A percentile compares a stretch with the other conserved stretches of the same genome.
phyloP scores from a whole-genome alignment of 2,113 vertebrate genomes.

The Festucalex cinctus region DNA sequence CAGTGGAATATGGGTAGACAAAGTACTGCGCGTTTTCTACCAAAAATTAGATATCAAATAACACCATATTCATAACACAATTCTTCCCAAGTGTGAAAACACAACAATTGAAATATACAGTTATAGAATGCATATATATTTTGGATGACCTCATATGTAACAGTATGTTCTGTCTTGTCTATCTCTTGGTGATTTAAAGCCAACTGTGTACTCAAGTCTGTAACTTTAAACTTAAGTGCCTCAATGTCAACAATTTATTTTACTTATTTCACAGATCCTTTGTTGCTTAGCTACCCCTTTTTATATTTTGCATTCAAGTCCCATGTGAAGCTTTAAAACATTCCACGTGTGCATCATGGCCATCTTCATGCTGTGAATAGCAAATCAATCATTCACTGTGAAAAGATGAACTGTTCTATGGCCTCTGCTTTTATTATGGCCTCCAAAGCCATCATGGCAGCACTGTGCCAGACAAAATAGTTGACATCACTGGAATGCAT shows the following conservation, averaged over 20 bases:
- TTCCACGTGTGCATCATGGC: constrained; percentile 41
- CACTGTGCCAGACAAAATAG: neutral
- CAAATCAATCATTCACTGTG: constrained; percentile 52
- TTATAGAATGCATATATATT: too few species aligned
- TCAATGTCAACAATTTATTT: constrained; percentile 37
- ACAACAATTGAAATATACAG: too few species aligned
- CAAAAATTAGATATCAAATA: too few species aligned
- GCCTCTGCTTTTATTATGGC: constrained; percentile 20
- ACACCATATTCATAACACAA: too few species aligned
- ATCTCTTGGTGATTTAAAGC: constrained; percentile 25
- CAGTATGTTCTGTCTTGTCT: constrained; percentile 1
- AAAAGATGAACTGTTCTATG: constrained; percentile 46
- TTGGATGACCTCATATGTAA: too few species aligned
- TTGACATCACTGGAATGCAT: neutral
- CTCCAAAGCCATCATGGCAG: constrained; percentile 8
- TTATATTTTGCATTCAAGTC: constrained; percentile 35
- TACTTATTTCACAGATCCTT: constrained; percentile 37
- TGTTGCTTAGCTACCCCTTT: constrained; percentile 36
- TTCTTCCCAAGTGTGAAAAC: too few species aligned
- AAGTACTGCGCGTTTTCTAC: too few species aligned
- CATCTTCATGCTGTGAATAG: constrained; percentile 35
- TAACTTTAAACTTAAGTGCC: constrained; percentile 20
- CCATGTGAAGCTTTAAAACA: constrained; percentile 39
- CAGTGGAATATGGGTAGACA: too few species aligned
- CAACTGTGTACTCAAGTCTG: constrained; percentile 20